Evolutionary conservation across 30 jellyfish, hydroid and myxozoan genomes (phyloP).

Genomic region (Haliclystus octoradiatus): DNA sequence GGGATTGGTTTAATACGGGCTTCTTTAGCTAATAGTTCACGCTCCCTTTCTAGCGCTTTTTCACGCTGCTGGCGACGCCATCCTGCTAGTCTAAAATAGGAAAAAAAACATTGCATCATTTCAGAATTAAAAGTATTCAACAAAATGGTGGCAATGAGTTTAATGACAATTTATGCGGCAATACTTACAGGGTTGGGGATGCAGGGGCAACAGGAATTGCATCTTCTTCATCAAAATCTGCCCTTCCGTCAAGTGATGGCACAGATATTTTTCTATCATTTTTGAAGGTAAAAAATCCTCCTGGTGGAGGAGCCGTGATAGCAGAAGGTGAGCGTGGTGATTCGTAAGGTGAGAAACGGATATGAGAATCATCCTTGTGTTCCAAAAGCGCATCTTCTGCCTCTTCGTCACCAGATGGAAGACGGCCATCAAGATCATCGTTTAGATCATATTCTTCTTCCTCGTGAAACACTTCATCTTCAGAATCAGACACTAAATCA

Average conservation of each 20-base stretch:
- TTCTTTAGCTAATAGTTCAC: slow-evolving; percentile 31
- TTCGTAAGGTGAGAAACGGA: not conserved
- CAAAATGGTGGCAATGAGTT: too few relatives aligned
- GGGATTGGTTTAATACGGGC: slow-evolving; percentile 37
- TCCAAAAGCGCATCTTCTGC: not conserved
- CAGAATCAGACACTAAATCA: slow-evolving; percentile 30
- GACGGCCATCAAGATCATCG: not conserved
- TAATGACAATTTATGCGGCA: too few relatives aligned
- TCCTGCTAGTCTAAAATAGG: slow-evolving; percentile 36
- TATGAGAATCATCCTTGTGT: not conserved
- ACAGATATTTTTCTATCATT: not conserved
- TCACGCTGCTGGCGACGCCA: slow-evolving; percentile 68
- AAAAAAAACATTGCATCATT: too few relatives aligned
- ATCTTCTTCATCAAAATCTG: slow-evolving; percentile 19
- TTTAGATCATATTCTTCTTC: not conserved
- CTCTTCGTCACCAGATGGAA: not conserved
- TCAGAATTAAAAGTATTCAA: too few relatives aligned
- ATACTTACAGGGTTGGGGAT: slow-evolving; percentile 61
- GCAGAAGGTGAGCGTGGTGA: slow-evolving; percentile 28
- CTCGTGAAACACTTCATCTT: not conserved
- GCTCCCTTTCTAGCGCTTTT: slow-evolving; percentile 42
- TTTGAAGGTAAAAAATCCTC: not conserved
- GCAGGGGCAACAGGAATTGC: slow-evolving; percentile 21
- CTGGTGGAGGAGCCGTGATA: slow-evolving; percentile 1
- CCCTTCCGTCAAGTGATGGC: slow-evolving; percentile 1